Percentiles rank a stretch among this genome's conserved stretches.
Evolutionary conservation across 2,113 vertebrate genomes (phyloP).

Genomic region (Oncorhynchus keta): DNA sequence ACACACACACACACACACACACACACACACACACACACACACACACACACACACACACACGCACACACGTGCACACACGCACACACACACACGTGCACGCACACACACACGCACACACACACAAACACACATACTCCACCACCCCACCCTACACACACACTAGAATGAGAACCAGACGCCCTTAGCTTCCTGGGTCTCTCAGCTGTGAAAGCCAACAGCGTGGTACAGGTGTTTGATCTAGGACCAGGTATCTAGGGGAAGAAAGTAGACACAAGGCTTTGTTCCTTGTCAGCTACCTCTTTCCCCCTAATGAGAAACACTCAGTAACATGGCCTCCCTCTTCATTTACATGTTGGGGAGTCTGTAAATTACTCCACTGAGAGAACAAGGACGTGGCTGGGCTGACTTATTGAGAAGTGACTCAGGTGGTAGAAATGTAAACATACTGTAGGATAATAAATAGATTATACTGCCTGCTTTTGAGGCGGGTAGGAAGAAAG

Average conservation of each 20-base stretch:
- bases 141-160: too few relatives aligned
- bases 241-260: slow-evolving; percentile 6
- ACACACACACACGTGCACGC: not conserved
- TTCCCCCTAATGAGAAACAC: slow-evolving; percentile 27
- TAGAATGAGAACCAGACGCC: not conserved
- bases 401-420: not conserved
- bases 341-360: not conserved
- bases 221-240: slow-evolving; percentile 39
- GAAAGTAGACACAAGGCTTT: slow-evolving; percentile 21
- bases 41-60: too few relatives aligned
- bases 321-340: not conserved
- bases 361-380: not conserved
- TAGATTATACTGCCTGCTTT: not conserved
- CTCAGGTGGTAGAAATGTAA: not conserved
- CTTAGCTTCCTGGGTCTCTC: slow-evolving; percentile 15
- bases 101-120: too few relatives aligned
- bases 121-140: too few relatives aligned
- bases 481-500: not conserved
- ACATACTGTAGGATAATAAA: not conserved
- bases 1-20: too few relatives aligned
- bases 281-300: not conserved
- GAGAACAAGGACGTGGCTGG: not conserved
- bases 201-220: slow-evolving; percentile 3
- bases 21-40: not conserved
- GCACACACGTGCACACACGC: too few relatives aligned